Base-by-base conservation (phyloP, 2,797 vertebrate genomes). In the Acrossocheilus wenchowensis region DNA sequence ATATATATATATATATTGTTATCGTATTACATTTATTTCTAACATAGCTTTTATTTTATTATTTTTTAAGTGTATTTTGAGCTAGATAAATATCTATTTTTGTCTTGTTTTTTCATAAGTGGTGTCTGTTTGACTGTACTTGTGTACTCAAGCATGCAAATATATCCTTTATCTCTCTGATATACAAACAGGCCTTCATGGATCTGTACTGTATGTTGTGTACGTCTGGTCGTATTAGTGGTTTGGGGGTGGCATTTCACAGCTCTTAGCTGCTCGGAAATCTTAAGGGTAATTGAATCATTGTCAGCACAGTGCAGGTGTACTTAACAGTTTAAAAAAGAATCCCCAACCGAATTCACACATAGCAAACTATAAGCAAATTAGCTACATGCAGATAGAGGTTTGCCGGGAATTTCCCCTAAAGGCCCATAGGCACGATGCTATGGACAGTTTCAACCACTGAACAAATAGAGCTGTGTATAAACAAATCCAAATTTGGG, bases 301-400 rank as follows among this genome's bases (percentile, higher is more conserved):
- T 86, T 89, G 82, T 77, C 54, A 84, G 41, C 26, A 10, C 34
- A 64, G 91, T 91, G 91, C 95, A 95, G 94, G 94, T 96, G 95
- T 95, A 90, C 83, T 93, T 94, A 94, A 94, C 95, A 94, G 95
- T 95, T 96, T 94, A 86, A 90, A 83, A 83, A 81, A 90, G 86
- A 90, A 93, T 94, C 92, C 90, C 92, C 82, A 75, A 86, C 83
- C 34, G 66, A 48, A 74, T 80, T 60, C 39, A 82, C 71, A 86
- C 21, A 57, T 43, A 74, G 50, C 75, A n/a, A 26, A 78, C 52
- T 75, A 72, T 88, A 91, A 83, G 86, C 90, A 91, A 88, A 92
- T 92, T 81, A 92, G 90, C 43, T 78, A 88, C 71, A 78, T 60
- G 41, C 36, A 57, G 81, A 68, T 60, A 79, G 66, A 77, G 62